Percentiles rank a stretch among this genome's conserved stretches.
These are phyloP conservation scores for Drosophila saltans DNA, from an alignment of 1,140 invertebrate species.

Conservation along the genomic window DNA sequence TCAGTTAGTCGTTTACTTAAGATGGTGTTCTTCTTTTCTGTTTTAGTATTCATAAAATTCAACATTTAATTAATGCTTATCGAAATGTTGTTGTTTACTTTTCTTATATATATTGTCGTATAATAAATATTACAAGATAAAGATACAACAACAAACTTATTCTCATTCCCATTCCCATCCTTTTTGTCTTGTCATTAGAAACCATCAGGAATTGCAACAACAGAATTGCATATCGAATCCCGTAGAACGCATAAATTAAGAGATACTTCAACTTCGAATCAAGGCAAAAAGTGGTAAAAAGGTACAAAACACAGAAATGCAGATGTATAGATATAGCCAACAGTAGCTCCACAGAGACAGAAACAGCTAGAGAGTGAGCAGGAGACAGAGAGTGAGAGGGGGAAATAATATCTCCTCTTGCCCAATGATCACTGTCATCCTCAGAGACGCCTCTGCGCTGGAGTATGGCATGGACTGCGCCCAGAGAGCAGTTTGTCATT, in stretches of 20 bases:
- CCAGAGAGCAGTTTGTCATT: slow-evolving; percentile 11
- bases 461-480: slow-evolving; percentile 5
- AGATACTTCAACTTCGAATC: background rate
- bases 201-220: slow-evolving; percentile 7
- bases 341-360: slow-evolving; percentile 8
- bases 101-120: background rate
- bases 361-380: background rate
- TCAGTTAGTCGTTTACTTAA: background rate
- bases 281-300: slow-evolving; percentile 4
- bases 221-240: slow-evolving; percentile 8
- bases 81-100: background rate
- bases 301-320: slow-evolving; percentile 3
- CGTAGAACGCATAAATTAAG: slow-evolving; percentile 11
- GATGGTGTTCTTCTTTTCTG: background rate
- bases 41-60: slow-evolving; percentile 2
- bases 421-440: slow-evolving; percentile 6
- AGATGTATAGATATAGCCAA: background rate
- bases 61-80: slow-evolving; percentile 13
- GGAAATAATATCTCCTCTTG: background rate
- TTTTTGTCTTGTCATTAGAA: slow-evolving; percentile 2
- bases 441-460: slow-evolving; percentile 3
- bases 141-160: background rate
- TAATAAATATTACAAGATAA: slow-evolving; percentile 15
- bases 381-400: background rate
- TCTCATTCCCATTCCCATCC: background rate